Conservation (phyloP, 2,797 vertebrate genomes). For the Channa striata region DNA sequence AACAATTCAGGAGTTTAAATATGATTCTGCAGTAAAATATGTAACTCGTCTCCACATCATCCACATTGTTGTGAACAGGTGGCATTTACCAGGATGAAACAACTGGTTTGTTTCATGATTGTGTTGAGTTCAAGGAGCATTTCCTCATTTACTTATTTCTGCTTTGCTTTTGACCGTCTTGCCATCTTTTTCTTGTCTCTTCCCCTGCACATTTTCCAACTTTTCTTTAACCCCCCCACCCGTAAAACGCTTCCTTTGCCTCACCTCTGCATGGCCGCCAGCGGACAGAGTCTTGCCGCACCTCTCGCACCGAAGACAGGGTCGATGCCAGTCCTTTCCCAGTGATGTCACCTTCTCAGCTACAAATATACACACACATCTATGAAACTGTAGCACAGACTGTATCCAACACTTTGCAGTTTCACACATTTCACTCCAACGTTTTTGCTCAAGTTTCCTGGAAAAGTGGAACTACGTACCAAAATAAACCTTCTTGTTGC, state of each 20-base stretch:
- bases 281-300: constrained; percentile 95
- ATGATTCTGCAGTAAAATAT: too few relatives aligned
- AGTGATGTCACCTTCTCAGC: constrained; percentile 99
- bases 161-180: not conserved
- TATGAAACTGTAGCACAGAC: not conserved
- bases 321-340: constrained; percentile 98
- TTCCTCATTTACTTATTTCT: too few relatives aligned
- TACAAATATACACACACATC: constrained; percentile 58
- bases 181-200: not conserved
- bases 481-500: constrained; percentile 97
- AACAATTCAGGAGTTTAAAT: too few relatives aligned
- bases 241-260: constrained; percentile 3
- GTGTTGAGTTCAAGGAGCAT: too few relatives aligned
- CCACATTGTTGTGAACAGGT: too few relatives aligned
- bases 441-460: not conserved
- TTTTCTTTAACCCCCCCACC: rapidly evolving
- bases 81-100: too few relatives aligned
- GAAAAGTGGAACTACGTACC: constrained; percentile 83
- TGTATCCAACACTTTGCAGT: constrained; percentile 21
- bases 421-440: constrained; percentile 37
- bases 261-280: constrained; percentile 96
- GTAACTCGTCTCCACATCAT: too few relatives aligned
- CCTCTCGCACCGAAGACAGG: constrained; percentile 97
- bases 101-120: too few relatives aligned
- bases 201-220: not conserved